These are phyloP conservation scores for Nephrotoma appendiculata DNA, from an alignment of 2,888 invertebrate genomes.

Conservation along the genomic window DNA sequence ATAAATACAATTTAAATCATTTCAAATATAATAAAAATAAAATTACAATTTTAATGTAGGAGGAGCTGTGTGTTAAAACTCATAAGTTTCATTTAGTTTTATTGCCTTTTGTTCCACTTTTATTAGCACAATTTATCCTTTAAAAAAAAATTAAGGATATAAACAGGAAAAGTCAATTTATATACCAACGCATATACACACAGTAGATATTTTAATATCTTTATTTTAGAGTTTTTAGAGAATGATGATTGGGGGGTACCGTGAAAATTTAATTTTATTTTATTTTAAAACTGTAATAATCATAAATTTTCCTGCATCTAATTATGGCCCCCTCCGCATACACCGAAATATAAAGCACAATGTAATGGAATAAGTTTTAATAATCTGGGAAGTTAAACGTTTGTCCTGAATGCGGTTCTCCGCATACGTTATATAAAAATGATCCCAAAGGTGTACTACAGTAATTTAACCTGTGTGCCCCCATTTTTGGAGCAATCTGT, in stretches of 20 bases:
- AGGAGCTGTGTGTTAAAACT: background rate
- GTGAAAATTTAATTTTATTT: background rate
- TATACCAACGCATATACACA: background rate
- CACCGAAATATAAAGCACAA: background rate
- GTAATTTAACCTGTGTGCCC: background rate
- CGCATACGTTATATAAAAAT: background rate
- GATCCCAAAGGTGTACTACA: background rate
- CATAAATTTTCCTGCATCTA: background rate
- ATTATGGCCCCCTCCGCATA: background rate
- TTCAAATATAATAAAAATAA: background rate
- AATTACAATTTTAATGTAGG: background rate
- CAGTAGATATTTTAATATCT: background rate
- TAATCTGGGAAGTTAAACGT: background rate
- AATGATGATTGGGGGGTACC: background rate
- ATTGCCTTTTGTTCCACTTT: background rate
- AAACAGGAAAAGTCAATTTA: background rate
- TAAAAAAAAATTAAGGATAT: background rate
- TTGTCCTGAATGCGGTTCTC: background rate
- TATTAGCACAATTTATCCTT: background rate
- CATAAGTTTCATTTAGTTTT: background rate
- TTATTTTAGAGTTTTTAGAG: background rate
- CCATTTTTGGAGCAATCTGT: background rate
- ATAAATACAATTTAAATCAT: background rate
- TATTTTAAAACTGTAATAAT: background rate
- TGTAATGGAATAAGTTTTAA: background rate